Base-by-base conservation (phyloP, 2,888 invertebrate species). In the Drosophila mimetica region DNA sequence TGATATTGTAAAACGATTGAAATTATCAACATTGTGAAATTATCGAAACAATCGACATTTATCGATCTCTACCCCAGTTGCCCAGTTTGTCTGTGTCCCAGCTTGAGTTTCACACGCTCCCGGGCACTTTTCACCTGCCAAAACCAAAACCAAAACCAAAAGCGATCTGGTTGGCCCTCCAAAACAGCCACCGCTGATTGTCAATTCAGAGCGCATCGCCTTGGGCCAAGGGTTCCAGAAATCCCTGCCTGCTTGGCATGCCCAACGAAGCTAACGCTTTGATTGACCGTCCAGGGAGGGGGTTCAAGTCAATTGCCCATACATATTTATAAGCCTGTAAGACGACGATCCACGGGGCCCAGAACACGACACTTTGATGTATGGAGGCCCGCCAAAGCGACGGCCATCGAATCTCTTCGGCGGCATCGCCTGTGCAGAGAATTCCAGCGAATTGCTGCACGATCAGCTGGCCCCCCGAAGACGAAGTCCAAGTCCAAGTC, bases 251-350 rank as follows among this genome's bases (percentile, higher is more conserved):
- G 64, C 36, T 42, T 46, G 53, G 65, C 44, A 44, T 44, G 4
- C 25, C 13, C 22, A 42, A 25, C n/a, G 22, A 8, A 16, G 9
- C 37, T 16, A 39, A 11, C 39, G 39, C 39, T 39, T 39, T 39
- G 39, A 20, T 37, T 18, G 39, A 5, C 18, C 37, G 36, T 36
- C 9, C 13, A 11, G 20, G 41, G 20, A 11, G 44, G 4, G n/a
- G n/a, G n/a, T n/a, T n/a, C n/a, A n/a, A n/a, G n/a, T n/a, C n/a
- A n/a, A n/a, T n/a, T n/a, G 25, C 9, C 25, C 64, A 34, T 78
- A 76, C 75, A 84, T 86, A 84, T 82, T 86, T 86, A 86, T 86
- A 76, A 78, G 85, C 86, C 81, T 81, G 76, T 84, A 76, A 78
- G 81, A 20, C 52, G 72, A 65, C 76, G 55, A n/a, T n/a, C n/a